These are phyloP conservation scores for Labroides dimidiatus DNA, from an alignment of 2,797 vertebrate genomes.

Conservation along the genomic window DNA sequence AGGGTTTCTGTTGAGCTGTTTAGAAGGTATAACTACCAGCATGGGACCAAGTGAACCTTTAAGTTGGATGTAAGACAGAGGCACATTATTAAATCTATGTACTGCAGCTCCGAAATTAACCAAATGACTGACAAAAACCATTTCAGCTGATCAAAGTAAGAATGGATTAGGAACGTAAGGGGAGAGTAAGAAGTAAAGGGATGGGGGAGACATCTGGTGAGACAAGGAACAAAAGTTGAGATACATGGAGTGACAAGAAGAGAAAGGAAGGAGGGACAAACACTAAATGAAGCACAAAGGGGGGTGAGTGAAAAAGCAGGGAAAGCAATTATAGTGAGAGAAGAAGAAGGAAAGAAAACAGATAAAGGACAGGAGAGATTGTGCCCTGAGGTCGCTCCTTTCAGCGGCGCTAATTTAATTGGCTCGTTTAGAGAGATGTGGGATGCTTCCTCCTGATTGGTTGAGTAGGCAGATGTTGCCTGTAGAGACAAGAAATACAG, in stretches of 20 bases:
- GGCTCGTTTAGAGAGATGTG: slow-evolving; percentile 69
- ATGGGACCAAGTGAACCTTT: slow-evolving; percentile 10
- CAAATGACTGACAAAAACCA: slow-evolving; percentile 16
- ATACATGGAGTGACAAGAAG: neutral
- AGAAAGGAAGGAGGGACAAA: neutral
- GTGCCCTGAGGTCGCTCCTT: slow-evolving; percentile 58
- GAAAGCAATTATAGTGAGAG: neutral
- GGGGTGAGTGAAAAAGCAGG: slow-evolving; percentile 6
- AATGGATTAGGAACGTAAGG: neutral
- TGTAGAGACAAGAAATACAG: slow-evolving; percentile 49
- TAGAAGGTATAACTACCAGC: neutral
- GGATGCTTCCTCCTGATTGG: slow-evolving; percentile 72
- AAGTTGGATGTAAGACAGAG: slow-evolving; percentile 1
- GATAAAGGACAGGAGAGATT: slow-evolving; percentile 2
- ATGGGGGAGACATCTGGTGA: slow-evolving; percentile 1
- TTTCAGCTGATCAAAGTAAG: slow-evolving; percentile 23
- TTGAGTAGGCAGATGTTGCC: slow-evolving; percentile 67
- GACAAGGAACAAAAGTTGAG: neutral
- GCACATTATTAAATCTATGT: slow-evolving; percentile 6
- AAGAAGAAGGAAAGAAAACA: neutral
- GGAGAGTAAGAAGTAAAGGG: slow-evolving; percentile 1
- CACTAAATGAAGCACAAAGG: slow-evolving; percentile 1
- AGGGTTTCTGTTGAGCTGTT: neutral
- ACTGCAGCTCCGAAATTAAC: slow-evolving; percentile 40
- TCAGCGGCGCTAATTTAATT: slow-evolving; percentile 74